A percentile compares a stretch with the other conserved stretches of the same genome.
Evolutionary conservation across 2,888 invertebrate species (phyloP).

Genomic region (Cryptocephalus primarius): DNA sequence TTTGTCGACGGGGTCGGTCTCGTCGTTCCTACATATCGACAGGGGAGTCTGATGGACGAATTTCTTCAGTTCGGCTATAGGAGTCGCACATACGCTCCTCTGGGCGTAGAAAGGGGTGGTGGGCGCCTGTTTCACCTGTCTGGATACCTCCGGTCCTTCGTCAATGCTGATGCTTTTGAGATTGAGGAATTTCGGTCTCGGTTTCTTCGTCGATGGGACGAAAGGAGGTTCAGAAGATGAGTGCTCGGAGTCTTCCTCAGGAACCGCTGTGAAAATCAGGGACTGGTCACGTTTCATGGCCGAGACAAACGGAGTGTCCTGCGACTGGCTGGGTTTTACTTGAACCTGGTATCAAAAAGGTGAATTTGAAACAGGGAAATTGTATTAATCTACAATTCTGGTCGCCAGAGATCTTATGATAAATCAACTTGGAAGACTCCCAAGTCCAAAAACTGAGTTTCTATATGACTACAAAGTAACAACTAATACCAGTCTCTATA

Average conservation of each 20-base stretch:
- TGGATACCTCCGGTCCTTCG: constrained; percentile 10
- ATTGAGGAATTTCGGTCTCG: constrained; percentile 34
- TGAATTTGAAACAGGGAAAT: too few species aligned
- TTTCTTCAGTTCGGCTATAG: constrained; percentile 58
- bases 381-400: too few species aligned
- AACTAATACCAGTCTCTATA: neutral
- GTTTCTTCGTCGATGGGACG: constrained; percentile 17
- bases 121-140: constrained; percentile 9
- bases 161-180: constrained; percentile 29
- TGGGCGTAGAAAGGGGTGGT: constrained; percentile 48
- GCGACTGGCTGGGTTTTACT: neutral
- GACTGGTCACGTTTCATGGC: constrained; percentile 71
- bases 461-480: too few species aligned
- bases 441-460: too few species aligned
- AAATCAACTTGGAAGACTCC: too few species aligned
- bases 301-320: constrained; percentile 34
- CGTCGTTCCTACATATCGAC: constrained; percentile 60
- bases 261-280: constrained; percentile 70
- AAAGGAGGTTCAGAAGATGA: constrained; percentile 13
- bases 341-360: too few species aligned
- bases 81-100: constrained; percentile 68
- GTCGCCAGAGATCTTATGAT: too few species aligned
- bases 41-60: constrained; percentile 61
- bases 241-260: constrained; percentile 54
- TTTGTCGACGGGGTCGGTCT: neutral